Evolutionary conservation across 2,888 invertebrate species (phyloP).

Genomic region (Drosophila nr. perissopoda): DNA sequence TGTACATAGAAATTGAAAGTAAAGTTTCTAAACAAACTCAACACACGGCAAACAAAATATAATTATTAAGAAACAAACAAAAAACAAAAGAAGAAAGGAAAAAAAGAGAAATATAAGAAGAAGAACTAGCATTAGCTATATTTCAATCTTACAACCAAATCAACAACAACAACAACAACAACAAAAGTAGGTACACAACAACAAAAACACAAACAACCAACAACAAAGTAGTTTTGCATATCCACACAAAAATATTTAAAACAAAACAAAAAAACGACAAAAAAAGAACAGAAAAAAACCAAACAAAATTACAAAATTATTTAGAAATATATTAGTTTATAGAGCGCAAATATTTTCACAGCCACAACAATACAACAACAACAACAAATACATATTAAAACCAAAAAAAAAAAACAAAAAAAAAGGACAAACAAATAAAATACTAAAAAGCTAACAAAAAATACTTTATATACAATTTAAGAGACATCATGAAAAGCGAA

Average conservation of each 20-base stretch:
- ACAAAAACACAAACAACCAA: conserved; percentile 32
- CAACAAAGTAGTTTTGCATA: conserved; percentile 84
- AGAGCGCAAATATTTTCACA: conserved; percentile 71
- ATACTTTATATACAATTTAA: conserved; percentile 58
- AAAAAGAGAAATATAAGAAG: conserved; percentile 1
- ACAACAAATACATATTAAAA: conserved; percentile 54
- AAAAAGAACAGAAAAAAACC: conserved; percentile 29
- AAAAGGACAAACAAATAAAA: conserved; percentile 18
- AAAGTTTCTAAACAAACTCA: conserved; percentile 42
- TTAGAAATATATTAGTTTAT: conserved; percentile 69
- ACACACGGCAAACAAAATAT: conserved; percentile 54
- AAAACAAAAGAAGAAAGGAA: conserved; percentile 29
- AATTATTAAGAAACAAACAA: conserved; percentile 56
- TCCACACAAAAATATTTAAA: conserved; percentile 64
- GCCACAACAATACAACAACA: conserved; percentile 52
- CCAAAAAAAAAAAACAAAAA: conserved; percentile 33
- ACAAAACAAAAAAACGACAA: conserved; percentile 25
- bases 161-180: conserved; percentile 41
- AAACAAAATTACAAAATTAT: conserved; percentile 50
- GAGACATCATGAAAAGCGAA: conserved; percentile 20
- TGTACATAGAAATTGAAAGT: conserved; percentile 42
- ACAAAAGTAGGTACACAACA: conserved; percentile 71
- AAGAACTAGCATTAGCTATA: conserved; percentile 42
- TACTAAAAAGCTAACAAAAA: conserved; percentile 23
- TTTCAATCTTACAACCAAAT: conserved; percentile 52